Evolutionary conservation across 2,797 vertebrate species (phyloP).

Genomic region (Bradypodion pumilum): DNA sequence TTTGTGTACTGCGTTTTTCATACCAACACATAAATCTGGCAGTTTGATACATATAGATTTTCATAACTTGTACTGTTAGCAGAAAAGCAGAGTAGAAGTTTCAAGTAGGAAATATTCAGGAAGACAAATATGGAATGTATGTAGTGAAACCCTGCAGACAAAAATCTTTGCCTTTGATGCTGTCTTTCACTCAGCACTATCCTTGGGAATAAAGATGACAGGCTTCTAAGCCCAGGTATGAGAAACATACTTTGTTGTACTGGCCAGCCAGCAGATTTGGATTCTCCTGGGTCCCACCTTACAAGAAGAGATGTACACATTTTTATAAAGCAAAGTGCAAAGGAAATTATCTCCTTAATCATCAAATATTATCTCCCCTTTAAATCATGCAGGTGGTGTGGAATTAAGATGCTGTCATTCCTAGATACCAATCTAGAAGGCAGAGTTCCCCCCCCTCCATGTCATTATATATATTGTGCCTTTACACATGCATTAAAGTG

Average conservation of each 20-base stretch:
- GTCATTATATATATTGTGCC: conserved; percentile 52
- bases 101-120: conserved; percentile 27
- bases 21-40: conserved; percentile 45
- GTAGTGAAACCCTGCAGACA: conserved; percentile 59
- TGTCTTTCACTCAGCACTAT: conserved; percentile 41
- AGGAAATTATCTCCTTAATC: conserved; percentile 31
- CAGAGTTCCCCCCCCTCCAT: conserved; percentile 49
- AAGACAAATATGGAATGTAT: conserved; percentile 43
- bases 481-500: conserved; percentile 74
- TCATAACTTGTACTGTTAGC: conserved; percentile 45
- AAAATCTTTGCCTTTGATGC: conserved; percentile 47
- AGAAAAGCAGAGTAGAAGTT: conserved; percentile 40
- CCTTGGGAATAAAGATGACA: conserved; percentile 46
- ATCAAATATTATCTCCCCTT: conserved; percentile 21
- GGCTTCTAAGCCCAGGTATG: conserved; percentile 17
- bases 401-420: conserved; percentile 45
- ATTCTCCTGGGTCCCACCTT: conserved; percentile 41
- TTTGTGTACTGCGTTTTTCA: conserved; percentile 55
- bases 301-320: conserved; percentile 36
- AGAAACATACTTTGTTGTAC: conserved; percentile 19
- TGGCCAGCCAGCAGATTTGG: conserved; percentile 27
- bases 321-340: conserved; percentile 17
- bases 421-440: conserved; percentile 49
- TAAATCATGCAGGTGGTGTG: conserved; percentile 9
- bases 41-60: conserved; percentile 45